Percentiles rank a stretch among this genome's conserved stretches.
Evolutionary conservation across 2,888 invertebrate species (phyloP).

Genomic region (Stictocephala bisonia): DNA sequence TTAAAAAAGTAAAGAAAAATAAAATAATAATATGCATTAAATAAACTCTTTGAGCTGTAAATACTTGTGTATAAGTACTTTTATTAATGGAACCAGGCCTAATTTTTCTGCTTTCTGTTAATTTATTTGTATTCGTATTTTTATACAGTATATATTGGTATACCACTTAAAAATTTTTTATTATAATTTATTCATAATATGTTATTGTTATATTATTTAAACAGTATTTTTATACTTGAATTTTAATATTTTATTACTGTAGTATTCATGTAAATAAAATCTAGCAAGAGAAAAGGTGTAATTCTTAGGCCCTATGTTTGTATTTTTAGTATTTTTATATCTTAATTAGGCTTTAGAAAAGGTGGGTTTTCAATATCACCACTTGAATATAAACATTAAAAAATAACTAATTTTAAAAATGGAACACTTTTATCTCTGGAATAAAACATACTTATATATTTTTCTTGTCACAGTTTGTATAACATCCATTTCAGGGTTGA

Average conservation of each 20-base stretch:
- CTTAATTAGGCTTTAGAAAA: background rate
- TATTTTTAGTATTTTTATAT: slow-evolving; percentile 7
- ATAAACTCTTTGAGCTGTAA: too few relatives aligned
- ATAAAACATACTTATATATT: too few relatives aligned
- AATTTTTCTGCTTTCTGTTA: background rate
- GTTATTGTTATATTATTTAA: slow-evolving; percentile 29
- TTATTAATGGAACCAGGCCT: background rate
- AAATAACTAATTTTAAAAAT: too few relatives aligned
- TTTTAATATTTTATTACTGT: slow-evolving; percentile 27
- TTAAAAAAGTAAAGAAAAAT: too few relatives aligned
- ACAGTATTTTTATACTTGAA: slow-evolving; percentile 27
- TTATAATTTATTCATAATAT: slow-evolving; percentile 14
- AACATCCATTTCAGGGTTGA: too few relatives aligned
- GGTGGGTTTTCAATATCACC: background rate
- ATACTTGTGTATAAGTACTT: slow-evolving; percentile 8
- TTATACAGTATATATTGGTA: slow-evolving; percentile 14
- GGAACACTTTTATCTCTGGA: too few relatives aligned
- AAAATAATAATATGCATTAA: too few relatives aligned
- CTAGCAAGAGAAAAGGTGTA: background rate
- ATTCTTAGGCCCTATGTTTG: slow-evolving; percentile 1
- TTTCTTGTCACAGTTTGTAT: too few relatives aligned
- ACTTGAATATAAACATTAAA: too few relatives aligned
- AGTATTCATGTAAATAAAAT: slow-evolving; percentile 14
- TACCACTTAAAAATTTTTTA: background rate
- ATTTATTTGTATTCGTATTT: background rate